Base-by-base conservation (phyloP, 2,113 vertebrate species). In the Lagopus leucura region DNA sequence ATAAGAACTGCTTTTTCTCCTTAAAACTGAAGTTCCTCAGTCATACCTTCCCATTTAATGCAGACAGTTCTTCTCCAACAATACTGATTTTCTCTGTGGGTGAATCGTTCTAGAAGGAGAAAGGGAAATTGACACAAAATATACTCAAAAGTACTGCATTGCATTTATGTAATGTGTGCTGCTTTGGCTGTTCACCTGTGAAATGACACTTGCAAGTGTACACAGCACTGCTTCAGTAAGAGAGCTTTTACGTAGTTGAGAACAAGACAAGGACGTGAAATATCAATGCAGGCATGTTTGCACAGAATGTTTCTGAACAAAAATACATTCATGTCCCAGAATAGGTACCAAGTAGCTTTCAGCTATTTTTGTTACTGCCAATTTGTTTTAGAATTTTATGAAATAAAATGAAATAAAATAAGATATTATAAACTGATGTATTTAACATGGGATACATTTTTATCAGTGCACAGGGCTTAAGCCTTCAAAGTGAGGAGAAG, bases 51-150 rank as follows among this genome's bases (percentile, higher is more conserved):
- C 98, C 98, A 34, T 95, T 93, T 50, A 98, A 97, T 28, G 58
- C 85, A 70, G 97, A 98, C 74, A 98, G 94, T 54, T 98, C 98
- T 66, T 98, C 98, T 6, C 98, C 98, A 32, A 98, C 97, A 94
- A 98, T 97, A 96, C 94, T 97, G 64, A 98, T 97, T 57, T 88
- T 96, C 96, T 97, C 97, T 71, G 96, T 96, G 48, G 97, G 97
- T 80, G 98, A 97, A 80, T 98, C 98, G 69, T 98, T 98, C 98
- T 99, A 64, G 25, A 50, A 84, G 28, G 67, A 88, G 69, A 75
- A 78, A 67, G 90, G 74, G 75, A 10, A 77, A 60, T 15, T 75
- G 34, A 52, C 18, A 38, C 43, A 47, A 74, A 61, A 32, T 30
- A 25, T 43, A 28, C 20, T 86, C 57, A 30, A 10, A 69, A 76